A percentile compares a stretch with the other conserved stretches of the same genome.
phyloP scores from a whole-genome alignment of 2,888 invertebrate species.

The Pristionchus arcanus region DNA sequence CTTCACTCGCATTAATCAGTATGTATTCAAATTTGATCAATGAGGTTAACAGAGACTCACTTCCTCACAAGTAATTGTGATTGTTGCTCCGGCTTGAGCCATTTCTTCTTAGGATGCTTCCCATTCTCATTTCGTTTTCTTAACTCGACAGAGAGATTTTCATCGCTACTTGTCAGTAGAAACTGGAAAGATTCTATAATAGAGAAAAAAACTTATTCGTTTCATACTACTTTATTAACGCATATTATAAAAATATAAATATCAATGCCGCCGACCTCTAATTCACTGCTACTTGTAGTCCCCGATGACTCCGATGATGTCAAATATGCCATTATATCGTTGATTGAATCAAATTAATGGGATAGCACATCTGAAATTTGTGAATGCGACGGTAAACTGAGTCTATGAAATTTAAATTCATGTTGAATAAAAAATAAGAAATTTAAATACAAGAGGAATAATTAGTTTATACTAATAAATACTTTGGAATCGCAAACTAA shows the following conservation, averaged over 20 bases:
- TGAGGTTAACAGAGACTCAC: neutral
- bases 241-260: neutral
- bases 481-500: neutral
- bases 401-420: neutral
- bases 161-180: conserved; percentile 11
- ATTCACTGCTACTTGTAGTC: neutral
- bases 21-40: neutral
- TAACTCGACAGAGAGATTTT: neutral
- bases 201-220: neutral
- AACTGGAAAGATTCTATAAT: neutral
- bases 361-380: neutral
- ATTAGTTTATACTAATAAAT: neutral
- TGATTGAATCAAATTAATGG: neutral
- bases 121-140: neutral
- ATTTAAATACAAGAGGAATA: neutral
- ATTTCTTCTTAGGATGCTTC: conserved; percentile 26
- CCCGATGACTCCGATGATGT: neutral
- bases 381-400: too few species aligned
- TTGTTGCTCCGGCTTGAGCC: conserved; percentile 14
- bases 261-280: neutral
- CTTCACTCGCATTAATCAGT: neutral
- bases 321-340: neutral
- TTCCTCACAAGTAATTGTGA: conserved; percentile 4
- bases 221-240: neutral
- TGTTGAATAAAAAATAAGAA: neutral